Percentiles rank a stretch among this genome's conserved stretches.
Evolutionary conservation across 2,113 vertebrate species (phyloP).

Genomic region (Ophthalmolycus amberensis): DNA sequence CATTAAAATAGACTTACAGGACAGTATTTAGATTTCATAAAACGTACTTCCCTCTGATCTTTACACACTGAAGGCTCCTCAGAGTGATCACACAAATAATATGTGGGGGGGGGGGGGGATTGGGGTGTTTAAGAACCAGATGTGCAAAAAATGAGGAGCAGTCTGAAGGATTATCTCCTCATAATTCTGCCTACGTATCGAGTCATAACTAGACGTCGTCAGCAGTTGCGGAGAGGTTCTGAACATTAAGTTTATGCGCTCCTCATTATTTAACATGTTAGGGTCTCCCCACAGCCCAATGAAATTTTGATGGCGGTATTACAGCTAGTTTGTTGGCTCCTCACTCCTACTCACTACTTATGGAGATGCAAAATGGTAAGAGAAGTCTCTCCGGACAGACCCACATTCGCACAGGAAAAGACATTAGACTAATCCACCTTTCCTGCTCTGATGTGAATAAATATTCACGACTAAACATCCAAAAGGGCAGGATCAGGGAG

Average conservation of each 20-base stretch:
- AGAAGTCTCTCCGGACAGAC: constrained; percentile 45
- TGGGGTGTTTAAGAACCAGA: constrained; percentile 47
- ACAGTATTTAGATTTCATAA: constrained; percentile 8
- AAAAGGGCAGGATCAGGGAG: constrained; percentile 33
- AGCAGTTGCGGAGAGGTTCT: constrained; percentile 71
- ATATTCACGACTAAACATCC: constrained; percentile 21
- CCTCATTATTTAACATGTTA: constrained; percentile 80
- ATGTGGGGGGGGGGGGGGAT: neutral
- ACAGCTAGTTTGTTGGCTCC: constrained; percentile 65
- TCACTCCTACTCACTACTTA: constrained; percentile 62
- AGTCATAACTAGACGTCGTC: constrained; percentile 69
- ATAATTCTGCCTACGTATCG: constrained; percentile 64
- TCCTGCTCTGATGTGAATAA: constrained; percentile 45
- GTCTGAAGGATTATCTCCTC: constrained; percentile 57
- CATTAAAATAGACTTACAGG: neutral
- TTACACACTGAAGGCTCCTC: neutral
- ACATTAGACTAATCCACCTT: constrained; percentile 42
- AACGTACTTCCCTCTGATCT: constrained; percentile 12
- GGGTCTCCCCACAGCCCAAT: constrained; percentile 74
- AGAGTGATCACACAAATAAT: constrained; percentile 16
- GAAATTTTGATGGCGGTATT: constrained; percentile 74
- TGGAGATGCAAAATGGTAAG: constrained; percentile 58
- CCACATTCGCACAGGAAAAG: constrained; percentile 39
- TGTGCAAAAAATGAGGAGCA: constrained; percentile 42
- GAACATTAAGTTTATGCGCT: constrained; percentile 73